Evolutionary conservation across 2,797 vertebrate genomes (phyloP).

Genomic region (Lagorchestes hirsutus): DNA sequence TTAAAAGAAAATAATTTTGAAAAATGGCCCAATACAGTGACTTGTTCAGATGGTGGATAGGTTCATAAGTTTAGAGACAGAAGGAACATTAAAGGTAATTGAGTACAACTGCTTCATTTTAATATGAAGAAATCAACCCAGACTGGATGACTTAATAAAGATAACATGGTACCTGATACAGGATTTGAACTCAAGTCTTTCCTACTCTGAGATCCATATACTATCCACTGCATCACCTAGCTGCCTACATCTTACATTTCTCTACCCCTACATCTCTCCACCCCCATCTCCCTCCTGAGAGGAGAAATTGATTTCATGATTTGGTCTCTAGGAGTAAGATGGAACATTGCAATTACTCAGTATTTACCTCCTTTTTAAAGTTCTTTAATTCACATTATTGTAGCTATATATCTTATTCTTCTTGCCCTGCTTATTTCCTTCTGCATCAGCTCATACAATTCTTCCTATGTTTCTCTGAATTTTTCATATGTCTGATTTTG

Average conservation of each 20-base stretch:
- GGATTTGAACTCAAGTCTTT: neutral
- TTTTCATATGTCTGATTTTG: neutral
- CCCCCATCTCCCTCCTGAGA: too few species aligned
- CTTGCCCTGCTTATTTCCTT: neutral
- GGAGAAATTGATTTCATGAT: neutral
- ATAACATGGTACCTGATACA: neutral
- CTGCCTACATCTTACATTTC: too few species aligned
- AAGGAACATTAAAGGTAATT: neutral
- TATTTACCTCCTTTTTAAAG: neutral
- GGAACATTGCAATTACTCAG: neutral
- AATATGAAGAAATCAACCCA: neutral
- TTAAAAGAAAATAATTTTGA: neutral
- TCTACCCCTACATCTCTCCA: too few species aligned
- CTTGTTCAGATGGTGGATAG: neutral
- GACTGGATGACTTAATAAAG: neutral
- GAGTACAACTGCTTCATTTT: neutral
- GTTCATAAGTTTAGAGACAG: neutral
- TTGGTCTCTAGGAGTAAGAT: neutral
- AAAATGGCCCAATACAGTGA: neutral
- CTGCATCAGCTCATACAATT: neutral
- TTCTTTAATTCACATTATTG: neutral
- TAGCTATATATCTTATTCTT: neutral
- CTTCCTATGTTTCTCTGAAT: neutral
- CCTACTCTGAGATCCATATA: neutral
- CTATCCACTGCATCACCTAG: neutral